Evolutionary conservation across 1,140 invertebrate genomes (phyloP).

Genomic region (Trigoniulus corallinus): DNA sequence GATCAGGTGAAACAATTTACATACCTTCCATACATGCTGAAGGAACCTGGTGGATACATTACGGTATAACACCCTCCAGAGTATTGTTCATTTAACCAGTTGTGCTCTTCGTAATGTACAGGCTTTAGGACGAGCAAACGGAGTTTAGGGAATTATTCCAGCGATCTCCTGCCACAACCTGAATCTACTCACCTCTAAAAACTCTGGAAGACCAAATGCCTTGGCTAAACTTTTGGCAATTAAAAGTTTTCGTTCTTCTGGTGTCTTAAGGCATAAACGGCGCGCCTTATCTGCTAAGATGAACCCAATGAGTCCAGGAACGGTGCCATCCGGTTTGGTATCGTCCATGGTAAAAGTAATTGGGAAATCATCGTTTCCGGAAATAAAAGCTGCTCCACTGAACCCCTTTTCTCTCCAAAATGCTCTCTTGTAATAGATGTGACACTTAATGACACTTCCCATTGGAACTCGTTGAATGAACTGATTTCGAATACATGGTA

Average conservation of each 20-base stretch:
- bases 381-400: constrained; percentile 2
- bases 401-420: constrained; percentile 20
- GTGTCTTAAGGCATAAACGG: background rate
- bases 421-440: constrained; percentile 23
- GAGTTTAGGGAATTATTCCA: background rate
- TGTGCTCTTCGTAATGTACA: constrained; percentile 23
- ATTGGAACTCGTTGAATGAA: constrained; percentile 25
- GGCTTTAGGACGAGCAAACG: constrained; percentile 10
- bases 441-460: constrained; percentile 26
- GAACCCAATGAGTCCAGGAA: constrained; percentile 8
- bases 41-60: constrained; percentile 11
- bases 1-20: background rate
- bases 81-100: constrained; percentile 25
- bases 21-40: constrained; percentile 14
- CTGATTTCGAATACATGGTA: constrained; percentile 21
- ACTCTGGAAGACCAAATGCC: constrained; percentile 6
- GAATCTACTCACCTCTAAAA: constrained; percentile 5
- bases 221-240: constrained; percentile 10
- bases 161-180: background rate
- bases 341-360: constrained; percentile 6
- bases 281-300: constrained; percentile 8
- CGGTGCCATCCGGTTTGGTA: constrained; percentile 7
- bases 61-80: constrained; percentile 22
- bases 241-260: constrained; percentile 2
- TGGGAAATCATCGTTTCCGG: constrained; percentile 1